Evolutionary conservation across 2,888 invertebrate species (phyloP).

Genomic region (Nymphalis polychloros): DNA sequence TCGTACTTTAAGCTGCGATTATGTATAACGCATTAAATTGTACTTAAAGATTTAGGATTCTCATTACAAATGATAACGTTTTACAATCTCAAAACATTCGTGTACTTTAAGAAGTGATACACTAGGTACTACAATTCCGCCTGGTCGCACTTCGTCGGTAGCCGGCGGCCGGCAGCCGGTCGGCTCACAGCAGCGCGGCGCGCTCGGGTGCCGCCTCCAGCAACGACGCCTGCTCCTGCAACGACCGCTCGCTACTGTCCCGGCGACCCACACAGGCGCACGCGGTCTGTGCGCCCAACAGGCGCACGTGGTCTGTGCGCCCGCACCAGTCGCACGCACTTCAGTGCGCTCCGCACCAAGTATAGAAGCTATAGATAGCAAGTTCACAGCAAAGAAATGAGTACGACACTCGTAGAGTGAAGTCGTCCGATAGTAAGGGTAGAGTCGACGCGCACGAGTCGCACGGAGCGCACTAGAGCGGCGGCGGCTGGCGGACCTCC

Average conservation of each 20-base stretch:
- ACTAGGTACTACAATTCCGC: too few relatives aligned
- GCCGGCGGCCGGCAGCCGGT: constrained; percentile 2
- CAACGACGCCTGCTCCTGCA: constrained; percentile 53
- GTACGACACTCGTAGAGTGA: too few relatives aligned
- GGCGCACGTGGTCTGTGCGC: background rate
- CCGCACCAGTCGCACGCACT: background rate
- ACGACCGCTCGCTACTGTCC: constrained; percentile 11
- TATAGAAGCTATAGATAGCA: too few relatives aligned
- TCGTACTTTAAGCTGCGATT: too few relatives aligned
- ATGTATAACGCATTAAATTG: too few relatives aligned
- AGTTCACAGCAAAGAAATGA: too few relatives aligned
- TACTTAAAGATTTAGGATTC: too few relatives aligned
- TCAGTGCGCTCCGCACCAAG: background rate
- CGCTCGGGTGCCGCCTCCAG: constrained; percentile 58
- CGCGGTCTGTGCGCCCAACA: background rate
- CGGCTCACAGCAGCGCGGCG: constrained; percentile 58
- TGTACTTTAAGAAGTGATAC: too few relatives aligned
- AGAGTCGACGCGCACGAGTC: background rate
- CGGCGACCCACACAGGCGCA: constrained; percentile 1
- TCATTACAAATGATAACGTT: too few relatives aligned
- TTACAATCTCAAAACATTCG: too few relatives aligned
- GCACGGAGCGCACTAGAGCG: background rate
- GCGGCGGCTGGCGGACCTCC: background rate
- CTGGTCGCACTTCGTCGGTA: background rate
- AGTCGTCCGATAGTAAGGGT: too few relatives aligned